Base-by-base conservation (phyloP, 2,797 vertebrate genomes). In the Hyperoplus lanceolatus region DNA sequence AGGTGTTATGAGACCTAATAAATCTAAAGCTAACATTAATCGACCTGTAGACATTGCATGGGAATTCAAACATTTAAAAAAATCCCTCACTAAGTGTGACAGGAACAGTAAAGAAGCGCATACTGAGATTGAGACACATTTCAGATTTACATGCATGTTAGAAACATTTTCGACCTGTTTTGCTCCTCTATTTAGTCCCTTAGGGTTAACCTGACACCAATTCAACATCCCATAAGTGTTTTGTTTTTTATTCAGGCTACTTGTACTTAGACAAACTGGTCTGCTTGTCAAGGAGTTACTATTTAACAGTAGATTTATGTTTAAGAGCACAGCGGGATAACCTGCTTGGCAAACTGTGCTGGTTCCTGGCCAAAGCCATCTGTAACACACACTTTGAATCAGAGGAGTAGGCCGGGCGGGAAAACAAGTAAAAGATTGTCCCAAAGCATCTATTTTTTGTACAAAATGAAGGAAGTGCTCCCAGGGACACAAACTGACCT, bases 231-330 rank as follows among this genome's bases (percentile, higher is more conserved):
- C 57, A 79, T 80, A 80, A 83, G 77, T 67, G 60, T 74, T 73
- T 80, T 80, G 43, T 76, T 75, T 80, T 85, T 73, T 50, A 85
- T 83, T 84, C 77, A 90, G 60, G 73, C 83, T 53, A 67, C 82
- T 74, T 78, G 73, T 53, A 67, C 82, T 74, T 78, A 74, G 72
- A 82, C 36, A 58, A 86, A 87, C 75, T 56, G 76, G 78, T 82
- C 70, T 71, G 65, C 69, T 79, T 86, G 87, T 89, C 61, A 54
- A 71, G 75, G 51, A 82, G 43, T 86, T 87, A 84, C 85, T 85
- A 87, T 93, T 92, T 91, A 93, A 84, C 85, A 71, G 86, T 67
- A 91, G 90, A 93, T 94, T 93, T 92, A 93, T 93, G 89, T 87
- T 85, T 80, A 90, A 90, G 85, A 90, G 88, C 86, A 90, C 90